Conservation (phyloP, 92 coral and sea anemone species). For the Phenganax subtilis region DNA sequence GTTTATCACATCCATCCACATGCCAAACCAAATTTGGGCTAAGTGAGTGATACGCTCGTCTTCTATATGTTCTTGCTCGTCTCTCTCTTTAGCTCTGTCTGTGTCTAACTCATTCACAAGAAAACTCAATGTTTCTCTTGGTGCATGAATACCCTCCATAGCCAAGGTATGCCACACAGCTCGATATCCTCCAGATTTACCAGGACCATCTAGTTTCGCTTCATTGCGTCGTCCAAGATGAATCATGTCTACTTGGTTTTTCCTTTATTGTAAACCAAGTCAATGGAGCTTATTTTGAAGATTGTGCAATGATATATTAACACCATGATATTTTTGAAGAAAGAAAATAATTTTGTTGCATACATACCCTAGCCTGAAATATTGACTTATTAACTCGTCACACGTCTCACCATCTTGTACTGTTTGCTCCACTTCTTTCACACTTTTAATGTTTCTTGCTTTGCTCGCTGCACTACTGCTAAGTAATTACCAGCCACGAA, state of each 20-base stretch:
- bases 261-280: constrained; percentile 30
- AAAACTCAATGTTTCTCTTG: constrained; percentile 2
- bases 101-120: constrained; percentile 30
- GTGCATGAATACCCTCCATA: constrained; percentile 31
- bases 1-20: constrained; percentile 5
- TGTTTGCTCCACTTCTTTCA: too few species aligned
- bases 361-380: constrained; percentile 26
- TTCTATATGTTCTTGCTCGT: constrained; percentile 10
- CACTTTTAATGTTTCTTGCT: too few species aligned
- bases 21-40: constrained; percentile 5
- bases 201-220: constrained; percentile 32
- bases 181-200: constrained; percentile 22
- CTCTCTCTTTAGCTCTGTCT: constrained; percentile 19
- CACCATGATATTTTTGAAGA: constrained; percentile 17
- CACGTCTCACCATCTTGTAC: too few species aligned
- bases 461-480: too few species aligned
- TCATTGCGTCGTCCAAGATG: constrained; percentile 27
- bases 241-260: constrained; percentile 15
- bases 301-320: constrained; percentile 27
- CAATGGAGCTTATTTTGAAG: constrained; percentile 5
- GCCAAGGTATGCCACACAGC: constrained; percentile 14
- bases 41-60: constrained; percentile 14
- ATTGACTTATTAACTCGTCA: background rate
- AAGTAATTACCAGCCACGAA: too few species aligned
- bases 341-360: constrained; percentile 15